Percentiles rank a stretch among this genome's conserved stretches.
Evolutionary conservation across 2,888 invertebrate genomes (phyloP).

Genomic region (Orchesellides sinensis): DNA sequence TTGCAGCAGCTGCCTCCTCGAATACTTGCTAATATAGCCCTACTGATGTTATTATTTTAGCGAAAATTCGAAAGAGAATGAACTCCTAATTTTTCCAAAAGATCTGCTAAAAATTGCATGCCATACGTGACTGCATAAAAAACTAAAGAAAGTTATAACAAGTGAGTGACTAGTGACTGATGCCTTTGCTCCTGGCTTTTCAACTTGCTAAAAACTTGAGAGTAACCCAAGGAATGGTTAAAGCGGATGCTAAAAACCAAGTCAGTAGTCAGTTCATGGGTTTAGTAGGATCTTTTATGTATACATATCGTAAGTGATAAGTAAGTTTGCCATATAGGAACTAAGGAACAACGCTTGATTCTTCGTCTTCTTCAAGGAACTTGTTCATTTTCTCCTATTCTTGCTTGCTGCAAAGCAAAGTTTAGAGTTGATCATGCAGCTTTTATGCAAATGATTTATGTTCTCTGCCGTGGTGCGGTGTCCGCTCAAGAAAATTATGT

Average conservation of each 20-base stretch:
- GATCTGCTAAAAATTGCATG: not conserved
- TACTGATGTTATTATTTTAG: not conserved
- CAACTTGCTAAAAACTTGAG: not conserved
- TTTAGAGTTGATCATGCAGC: slow-evolving; percentile 45
- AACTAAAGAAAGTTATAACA: too few relatives aligned
- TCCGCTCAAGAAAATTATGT: slow-evolving; percentile 45
- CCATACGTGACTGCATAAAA: not conserved
- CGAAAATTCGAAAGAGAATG: not conserved
- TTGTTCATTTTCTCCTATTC: slow-evolving; percentile 36
- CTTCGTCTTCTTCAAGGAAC: slow-evolving; percentile 8
- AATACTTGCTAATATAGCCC: too few relatives aligned
- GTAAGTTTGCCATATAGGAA: too few relatives aligned
- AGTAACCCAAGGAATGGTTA: not conserved
- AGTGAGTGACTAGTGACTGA: not conserved
- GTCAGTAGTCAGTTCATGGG: too few relatives aligned
- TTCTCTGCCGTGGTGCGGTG: slow-evolving; percentile 6
- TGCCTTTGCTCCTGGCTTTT: not conserved
- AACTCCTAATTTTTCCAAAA: not conserved
- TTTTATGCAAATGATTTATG: slow-evolving; percentile 62
- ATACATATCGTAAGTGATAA: too few relatives aligned
- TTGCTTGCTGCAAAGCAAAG: slow-evolving; percentile 5
- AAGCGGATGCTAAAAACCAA: not conserved
- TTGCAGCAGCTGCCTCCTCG: not conserved
- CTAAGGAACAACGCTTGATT: too few relatives aligned
- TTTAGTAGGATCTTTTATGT: too few relatives aligned